Conservation (phyloP, 2,797 vertebrate genomes). For the Moxostoma hubbsi region DNA sequence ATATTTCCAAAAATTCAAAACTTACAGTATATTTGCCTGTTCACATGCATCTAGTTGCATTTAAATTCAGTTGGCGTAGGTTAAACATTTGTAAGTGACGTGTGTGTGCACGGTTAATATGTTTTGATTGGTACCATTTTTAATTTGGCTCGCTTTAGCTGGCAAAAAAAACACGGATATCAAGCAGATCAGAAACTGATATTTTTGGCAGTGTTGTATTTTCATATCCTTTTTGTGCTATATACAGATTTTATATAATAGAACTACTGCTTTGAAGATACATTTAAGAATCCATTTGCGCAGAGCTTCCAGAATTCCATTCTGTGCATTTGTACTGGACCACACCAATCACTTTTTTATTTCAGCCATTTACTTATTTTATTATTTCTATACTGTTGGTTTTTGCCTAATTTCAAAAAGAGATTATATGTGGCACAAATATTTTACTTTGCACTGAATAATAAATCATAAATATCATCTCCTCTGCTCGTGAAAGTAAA, state of each 20-base stretch:
- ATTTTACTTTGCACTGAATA: slow-evolving; percentile 89
- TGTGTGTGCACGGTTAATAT: slow-evolving; percentile 40
- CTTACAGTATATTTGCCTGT: background rate
- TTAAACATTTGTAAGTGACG: background rate
- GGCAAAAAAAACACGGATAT: slow-evolving; percentile 27
- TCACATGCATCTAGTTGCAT: background rate
- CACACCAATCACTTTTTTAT: slow-evolving; percentile 67
- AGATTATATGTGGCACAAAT: slow-evolving; percentile 76
- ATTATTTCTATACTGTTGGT: slow-evolving; percentile 69
- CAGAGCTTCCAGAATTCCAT: slow-evolving; percentile 52
- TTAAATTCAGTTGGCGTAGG: slow-evolving; percentile 7
- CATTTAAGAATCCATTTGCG: slow-evolving; percentile 57
- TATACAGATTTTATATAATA: slow-evolving; percentile 53
- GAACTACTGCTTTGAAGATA: slow-evolving; percentile 62
- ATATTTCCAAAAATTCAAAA: background rate
- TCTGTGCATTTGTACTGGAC: slow-evolving; percentile 70
- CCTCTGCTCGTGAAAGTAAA: slow-evolving; percentile 81
- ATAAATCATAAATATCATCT: slow-evolving; percentile 79
- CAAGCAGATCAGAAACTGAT: slow-evolving; percentile 22
- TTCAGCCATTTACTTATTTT: slow-evolving; percentile 53
- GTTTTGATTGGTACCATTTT: slow-evolving; percentile 62
- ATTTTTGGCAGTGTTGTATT: slow-evolving; percentile 46
- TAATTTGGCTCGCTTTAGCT: slow-evolving; percentile 38
- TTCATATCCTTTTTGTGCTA: slow-evolving; percentile 36
- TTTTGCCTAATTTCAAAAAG: slow-evolving; percentile 68